phyloP scores from a whole-genome alignment of 2,888 invertebrate species.

The Loripinus fragilis region DNA sequence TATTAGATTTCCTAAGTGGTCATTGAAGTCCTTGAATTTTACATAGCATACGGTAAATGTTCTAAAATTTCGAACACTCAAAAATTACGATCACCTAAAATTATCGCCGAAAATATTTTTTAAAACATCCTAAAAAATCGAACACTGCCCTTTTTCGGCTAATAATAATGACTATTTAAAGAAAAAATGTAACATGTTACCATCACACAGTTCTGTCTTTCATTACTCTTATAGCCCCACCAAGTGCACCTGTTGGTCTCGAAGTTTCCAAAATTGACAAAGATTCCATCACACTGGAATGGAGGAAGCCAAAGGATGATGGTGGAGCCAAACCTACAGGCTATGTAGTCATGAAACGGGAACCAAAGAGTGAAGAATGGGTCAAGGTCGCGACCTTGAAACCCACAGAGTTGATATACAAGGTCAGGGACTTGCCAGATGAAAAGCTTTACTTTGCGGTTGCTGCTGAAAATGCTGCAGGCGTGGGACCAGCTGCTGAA shows the following conservation, averaged over 20 bases:
- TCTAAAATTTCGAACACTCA: too few species aligned
- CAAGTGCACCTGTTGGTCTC: conserved; percentile 75
- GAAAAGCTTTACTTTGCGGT: conserved; percentile 81
- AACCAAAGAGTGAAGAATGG: conserved; percentile 71
- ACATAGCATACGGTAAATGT: too few species aligned
- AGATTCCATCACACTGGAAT: conserved; percentile 76
- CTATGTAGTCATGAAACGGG: conserved; percentile 71
- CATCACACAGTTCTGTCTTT: background rate
- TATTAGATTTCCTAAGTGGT: too few species aligned
- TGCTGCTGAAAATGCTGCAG: conserved; percentile 81
- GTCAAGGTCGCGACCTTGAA: conserved; percentile 70
- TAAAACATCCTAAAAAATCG: too few species aligned
- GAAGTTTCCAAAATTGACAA: conserved; percentile 73
- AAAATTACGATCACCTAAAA: too few species aligned
- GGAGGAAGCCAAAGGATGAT: conserved; percentile 78
- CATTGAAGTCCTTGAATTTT: too few species aligned
- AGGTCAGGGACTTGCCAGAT: conserved; percentile 73
- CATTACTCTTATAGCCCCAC: conserved; percentile 45
- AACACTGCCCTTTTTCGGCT: too few species aligned
- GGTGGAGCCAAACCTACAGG: conserved; percentile 79
- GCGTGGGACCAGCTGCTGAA: conserved; percentile 71
- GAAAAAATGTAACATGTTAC: too few species aligned
- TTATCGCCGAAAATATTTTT: too few species aligned
- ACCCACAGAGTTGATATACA: conserved; percentile 70
- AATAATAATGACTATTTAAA: too few species aligned